Base-by-base conservation (phyloP, 2,888 invertebrate genomes). In the Ormyrus rosae region DNA sequence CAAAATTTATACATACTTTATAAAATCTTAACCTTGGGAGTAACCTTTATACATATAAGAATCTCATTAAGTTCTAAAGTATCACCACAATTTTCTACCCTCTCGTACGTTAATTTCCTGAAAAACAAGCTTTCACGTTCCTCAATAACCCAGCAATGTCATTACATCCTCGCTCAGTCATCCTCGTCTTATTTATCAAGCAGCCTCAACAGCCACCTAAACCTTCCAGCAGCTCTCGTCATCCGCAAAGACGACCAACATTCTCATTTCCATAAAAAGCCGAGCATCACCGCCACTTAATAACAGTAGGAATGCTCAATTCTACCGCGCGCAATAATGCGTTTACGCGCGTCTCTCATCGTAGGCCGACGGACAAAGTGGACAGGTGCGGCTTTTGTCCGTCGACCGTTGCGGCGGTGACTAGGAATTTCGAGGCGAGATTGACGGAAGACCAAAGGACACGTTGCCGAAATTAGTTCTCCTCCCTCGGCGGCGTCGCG, bases 371-470 rank as follows among this genome's bases (percentile, higher is more conserved):
- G 34, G 34, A 34, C 34, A 34, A 34, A 34, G 34, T 34, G 34
- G 34, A 34, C 34, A n/a, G 58, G n/a, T 10, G 58, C 0, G 19
- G 34, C 53, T 9, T 45, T 50, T 53, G 19, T 6, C 4, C 10
- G 58, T 58, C 13, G 58, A 58, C n/a, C 56, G 68, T n/a, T 69
- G 68, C 46, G 55, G 68, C n/a, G 68, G 56, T 56, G 55, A 56
- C 68, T 10, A 56, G 56, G 56, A 69, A 69, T 69, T 69, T 55
- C 55, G 34, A 68, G 67, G 50, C 34, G 50, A 19, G 45, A 67
- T 67, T 72, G 72, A 72, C 50, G 53, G 53, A 63, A 50, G 10
- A 1, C 48, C 46, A 1, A 48, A 11, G 13, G 58, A 9, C 48
- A 5, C 11, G 6, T n/a, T 1, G 56, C 6, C 9, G 56, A 71